A percentile compares a stretch with the other conserved stretches of the same genome.
phyloP scores from a whole-genome alignment of 2,113 vertebrate species.

The Morone chrysops region DNA sequence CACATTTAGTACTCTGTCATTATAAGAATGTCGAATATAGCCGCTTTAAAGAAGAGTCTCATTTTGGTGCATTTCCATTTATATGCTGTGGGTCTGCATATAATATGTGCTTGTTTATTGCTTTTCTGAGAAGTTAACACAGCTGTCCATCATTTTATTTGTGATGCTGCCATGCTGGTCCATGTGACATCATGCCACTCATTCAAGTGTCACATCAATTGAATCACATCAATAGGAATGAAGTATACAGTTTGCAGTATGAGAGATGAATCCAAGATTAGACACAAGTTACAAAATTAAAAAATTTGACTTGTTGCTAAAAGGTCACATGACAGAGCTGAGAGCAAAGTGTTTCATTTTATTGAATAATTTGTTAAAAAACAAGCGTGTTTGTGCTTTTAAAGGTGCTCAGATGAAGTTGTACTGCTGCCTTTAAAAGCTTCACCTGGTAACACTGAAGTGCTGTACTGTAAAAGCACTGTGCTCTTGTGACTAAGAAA shows the following conservation, averaged over 20 bases:
- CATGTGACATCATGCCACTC: background rate
- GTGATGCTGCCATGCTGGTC: background rate
- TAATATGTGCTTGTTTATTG: conserved; percentile 15
- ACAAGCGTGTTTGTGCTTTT: background rate
- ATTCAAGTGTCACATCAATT: conserved; percentile 42
- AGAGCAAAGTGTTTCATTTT: background rate
- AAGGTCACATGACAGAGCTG: too few species aligned
- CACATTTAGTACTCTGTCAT: too few species aligned
- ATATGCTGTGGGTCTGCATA: background rate
- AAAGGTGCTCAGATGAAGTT: conserved; percentile 2
- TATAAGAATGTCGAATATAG: background rate
- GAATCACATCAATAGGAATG: background rate
- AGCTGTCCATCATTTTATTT: conserved; percentile 35
- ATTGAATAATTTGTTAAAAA: background rate
- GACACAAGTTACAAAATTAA: background rate
- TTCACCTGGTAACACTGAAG: conserved; percentile 21
- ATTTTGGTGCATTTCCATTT: conserved; percentile 1
- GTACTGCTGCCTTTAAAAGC: conserved; percentile 30
- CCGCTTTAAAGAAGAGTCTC: background rate
- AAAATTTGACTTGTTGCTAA: background rate
- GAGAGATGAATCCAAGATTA: background rate
- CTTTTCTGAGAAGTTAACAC: conserved; percentile 1
- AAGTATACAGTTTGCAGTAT: background rate
- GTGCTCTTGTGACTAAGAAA: conserved; percentile 24
- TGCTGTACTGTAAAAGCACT: conserved; percentile 12